Evolutionary conservation across 2,113 vertebrate genomes (phyloP), one percentile per base, ranked within the genome.

Genomic region (Rhombomys opimus): DNA sequence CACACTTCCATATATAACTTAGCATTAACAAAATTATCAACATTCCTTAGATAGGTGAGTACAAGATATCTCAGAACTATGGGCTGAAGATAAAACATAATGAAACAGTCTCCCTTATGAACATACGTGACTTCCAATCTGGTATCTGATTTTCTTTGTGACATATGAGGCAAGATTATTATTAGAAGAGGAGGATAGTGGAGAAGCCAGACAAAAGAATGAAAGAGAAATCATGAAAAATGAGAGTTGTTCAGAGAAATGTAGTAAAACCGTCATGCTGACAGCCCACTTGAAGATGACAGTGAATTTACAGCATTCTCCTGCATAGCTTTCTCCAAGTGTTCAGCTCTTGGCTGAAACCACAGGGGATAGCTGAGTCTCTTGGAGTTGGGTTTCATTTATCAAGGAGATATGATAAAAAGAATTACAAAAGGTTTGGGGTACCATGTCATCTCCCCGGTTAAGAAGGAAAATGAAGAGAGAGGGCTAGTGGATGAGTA

Each of bases 71-170:
- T 59, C 35, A n/a, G 22, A 54, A 80, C 77, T 54, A 32, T 30
- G 54, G 54, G 77, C 7, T 20, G 77, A 54, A 54, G 77, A 80
- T 80, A 30, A 80, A 80, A 57, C 32, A 35, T 35, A n/a, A 20
- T 72, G 38, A 72, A n/a, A 72, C 7, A 78, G 35, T 72, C 68
- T 72, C 32, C 17, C 68, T 15, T 35, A 18, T 72, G 68, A 72
- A 72, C 35, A 57, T 35, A 54, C 4, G 8, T 80, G 70, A 61
- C 32, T 85, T 94, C 57, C 30, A 30, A 7, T 88, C 30, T 86
- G 46, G 65, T 73, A 90, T 72, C 67, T 93, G 75, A 87, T 89
- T 94, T 86, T 92, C 89, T 72, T 52, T 61, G 32, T 50, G 20
- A 92, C 85, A 80, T 52, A 22, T 27, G 57, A 94, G 23, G n/a